Conservation (phyloP, 2,888 invertebrate genomes). For the Leptinotarsa haldemani region DNA sequence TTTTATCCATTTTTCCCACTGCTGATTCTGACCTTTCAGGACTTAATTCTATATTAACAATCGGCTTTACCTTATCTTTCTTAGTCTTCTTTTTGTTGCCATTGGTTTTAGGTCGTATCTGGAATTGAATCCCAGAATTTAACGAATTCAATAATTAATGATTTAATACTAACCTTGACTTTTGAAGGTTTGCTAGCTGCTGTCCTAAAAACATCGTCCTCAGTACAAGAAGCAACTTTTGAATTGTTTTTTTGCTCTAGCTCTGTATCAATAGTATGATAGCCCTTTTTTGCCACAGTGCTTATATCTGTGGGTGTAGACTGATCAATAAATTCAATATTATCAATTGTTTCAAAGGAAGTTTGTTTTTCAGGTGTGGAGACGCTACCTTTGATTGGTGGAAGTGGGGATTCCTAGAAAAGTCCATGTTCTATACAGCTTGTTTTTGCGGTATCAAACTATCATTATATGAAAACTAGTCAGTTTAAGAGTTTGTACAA, state of each 20-base stretch:
- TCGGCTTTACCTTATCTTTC: conserved; percentile 48
- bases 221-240: conserved; percentile 41
- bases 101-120: conserved; percentile 50
- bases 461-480: too few relatives aligned
- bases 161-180: conserved; percentile 43
- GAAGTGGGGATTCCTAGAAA: conserved; percentile 44
- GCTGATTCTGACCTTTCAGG: conserved; percentile 34
- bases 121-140: not conserved
- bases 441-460: not conserved
- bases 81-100: conserved; percentile 56
- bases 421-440: not conserved
- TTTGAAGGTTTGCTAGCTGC: conserved; percentile 48
- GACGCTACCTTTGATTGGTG: conserved; percentile 59
- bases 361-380: conserved; percentile 69
- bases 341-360: conserved; percentile 57
- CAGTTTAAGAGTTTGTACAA: too few relatives aligned
- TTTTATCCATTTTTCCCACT: conserved; percentile 30
- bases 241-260: conserved; percentile 62
- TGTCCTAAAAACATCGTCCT: conserved; percentile 52
- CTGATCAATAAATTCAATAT: conserved; percentile 76
- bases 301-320: conserved; percentile 70
- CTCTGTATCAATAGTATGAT: conserved; percentile 67
- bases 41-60: conserved; percentile 36
- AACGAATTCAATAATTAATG: not conserved
- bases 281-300: conserved; percentile 65